Evolutionary conservation across 2,888 invertebrate genomes (phyloP).

Genomic region (Helobdella robusta): DNA sequence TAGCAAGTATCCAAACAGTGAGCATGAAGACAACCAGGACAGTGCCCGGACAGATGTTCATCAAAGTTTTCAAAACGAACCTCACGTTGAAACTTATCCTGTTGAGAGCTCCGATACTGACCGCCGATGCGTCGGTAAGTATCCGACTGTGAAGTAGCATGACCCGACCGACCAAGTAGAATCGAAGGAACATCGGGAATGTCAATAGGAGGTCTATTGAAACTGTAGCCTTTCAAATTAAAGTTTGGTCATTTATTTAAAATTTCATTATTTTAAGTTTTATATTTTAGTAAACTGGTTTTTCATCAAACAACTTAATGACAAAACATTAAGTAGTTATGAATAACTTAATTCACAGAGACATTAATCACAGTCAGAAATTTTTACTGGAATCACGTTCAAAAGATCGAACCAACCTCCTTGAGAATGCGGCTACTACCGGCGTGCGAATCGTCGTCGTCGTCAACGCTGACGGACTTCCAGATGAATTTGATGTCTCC

Average conservation of each 20-base stretch:
- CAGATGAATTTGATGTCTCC: constrained; percentile 25
- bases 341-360: too few relatives aligned
- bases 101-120: constrained; percentile 22
- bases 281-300: too few relatives aligned
- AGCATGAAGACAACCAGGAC: constrained; percentile 98
- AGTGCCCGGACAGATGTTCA: constrained; percentile 98
- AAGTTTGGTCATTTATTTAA: too few relatives aligned
- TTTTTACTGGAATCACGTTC: too few relatives aligned
- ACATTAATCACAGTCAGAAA: too few relatives aligned
- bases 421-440: too few relatives aligned
- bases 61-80: constrained; percentile 91
- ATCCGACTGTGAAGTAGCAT: constrained; percentile 23
- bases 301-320: too few relatives aligned
- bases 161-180: constrained; percentile 53
- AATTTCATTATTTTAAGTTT: too few relatives aligned
- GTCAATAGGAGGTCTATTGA: constrained; percentile 77
- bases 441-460: background rate
- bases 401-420: too few relatives aligned
- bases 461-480: constrained; percentile 49
- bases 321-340: too few relatives aligned
- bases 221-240: too few relatives aligned
- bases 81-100: constrained; percentile 42
- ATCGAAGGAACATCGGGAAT: constrained; percentile 96
- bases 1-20: constrained; percentile 96
- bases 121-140: constrained; percentile 18